These are phyloP conservation scores for Saguinus midas DNA, from an alignment of 2,113 vertebrate genomes.

Conservation along the genomic window DNA sequence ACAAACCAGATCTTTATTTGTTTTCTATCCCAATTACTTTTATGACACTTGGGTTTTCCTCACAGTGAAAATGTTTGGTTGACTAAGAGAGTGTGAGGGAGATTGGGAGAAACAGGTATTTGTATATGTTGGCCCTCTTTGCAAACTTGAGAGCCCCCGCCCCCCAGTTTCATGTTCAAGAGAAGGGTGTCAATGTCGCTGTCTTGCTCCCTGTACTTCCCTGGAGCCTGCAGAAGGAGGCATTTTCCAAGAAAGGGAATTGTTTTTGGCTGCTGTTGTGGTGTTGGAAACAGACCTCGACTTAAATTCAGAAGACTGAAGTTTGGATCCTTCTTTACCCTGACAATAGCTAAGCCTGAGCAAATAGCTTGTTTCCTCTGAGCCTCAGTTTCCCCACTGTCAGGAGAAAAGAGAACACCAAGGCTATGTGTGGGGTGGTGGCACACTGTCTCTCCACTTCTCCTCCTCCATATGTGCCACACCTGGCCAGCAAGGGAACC, in stretches of 20 bases:
- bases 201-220: neutral
- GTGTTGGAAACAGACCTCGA: neutral
- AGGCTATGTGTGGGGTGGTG: fast-evolving
- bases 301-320: neutral
- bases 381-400: neutral
- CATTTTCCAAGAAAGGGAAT: constrained; percentile 3
- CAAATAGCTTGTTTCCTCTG: neutral
- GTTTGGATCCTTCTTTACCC: neutral
- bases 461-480: fast-evolving
- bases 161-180: neutral
- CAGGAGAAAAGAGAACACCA: neutral
- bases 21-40: constrained; percentile 21
- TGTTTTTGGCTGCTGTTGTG: neutral
- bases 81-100: neutral
- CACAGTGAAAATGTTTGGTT: neutral
- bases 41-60: constrained; percentile 48
- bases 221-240: neutral
- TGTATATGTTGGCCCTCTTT: neutral
- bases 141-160: neutral
- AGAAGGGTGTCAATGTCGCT: neutral
- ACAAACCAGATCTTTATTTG: constrained; percentile 63
- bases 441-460: fast-evolving
- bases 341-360: fast-evolving
- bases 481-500: neutral
- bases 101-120: neutral